phyloP scores from a whole-genome alignment of 2,797 vertebrate species.

The Hybognathus amarus region DNA sequence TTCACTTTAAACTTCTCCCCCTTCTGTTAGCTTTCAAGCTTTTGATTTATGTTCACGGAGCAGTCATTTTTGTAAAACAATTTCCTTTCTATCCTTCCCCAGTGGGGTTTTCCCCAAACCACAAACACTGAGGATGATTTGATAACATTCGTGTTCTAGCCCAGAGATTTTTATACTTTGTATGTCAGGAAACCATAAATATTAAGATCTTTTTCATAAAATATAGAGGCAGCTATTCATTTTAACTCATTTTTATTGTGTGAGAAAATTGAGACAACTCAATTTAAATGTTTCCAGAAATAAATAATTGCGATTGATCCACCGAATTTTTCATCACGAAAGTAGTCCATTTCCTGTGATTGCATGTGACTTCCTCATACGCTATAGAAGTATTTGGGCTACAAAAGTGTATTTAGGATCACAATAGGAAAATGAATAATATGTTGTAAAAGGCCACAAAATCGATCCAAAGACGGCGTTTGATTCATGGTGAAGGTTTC shows the following conservation, averaged over 20 bases:
- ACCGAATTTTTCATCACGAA: background rate
- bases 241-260: background rate
- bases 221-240: conserved; percentile 10
- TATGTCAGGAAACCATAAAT: background rate
- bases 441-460: no score
- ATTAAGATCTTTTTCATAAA: background rate
- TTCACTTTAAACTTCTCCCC: conserved; percentile 63
- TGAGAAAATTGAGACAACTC: background rate
- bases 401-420: background rate
- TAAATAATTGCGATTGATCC: background rate
- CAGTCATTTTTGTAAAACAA: conserved; percentile 13
- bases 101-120: conserved; percentile 9
- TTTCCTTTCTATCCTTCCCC: conserved; percentile 16
- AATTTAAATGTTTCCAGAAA: background rate
- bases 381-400: background rate
- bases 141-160: background rate
- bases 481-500: no score
- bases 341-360: background rate
- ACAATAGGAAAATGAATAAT: background rate
- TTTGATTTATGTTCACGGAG: conserved; percentile 28
- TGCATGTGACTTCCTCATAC: background rate
- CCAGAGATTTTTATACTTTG: background rate
- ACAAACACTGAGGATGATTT: background rate
- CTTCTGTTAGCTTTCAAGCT: conserved; percentile 47
- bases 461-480: no score